Base-by-base conservation (phyloP, 2,113 vertebrate species). In the Tychaedon coryphoeus region DNA sequence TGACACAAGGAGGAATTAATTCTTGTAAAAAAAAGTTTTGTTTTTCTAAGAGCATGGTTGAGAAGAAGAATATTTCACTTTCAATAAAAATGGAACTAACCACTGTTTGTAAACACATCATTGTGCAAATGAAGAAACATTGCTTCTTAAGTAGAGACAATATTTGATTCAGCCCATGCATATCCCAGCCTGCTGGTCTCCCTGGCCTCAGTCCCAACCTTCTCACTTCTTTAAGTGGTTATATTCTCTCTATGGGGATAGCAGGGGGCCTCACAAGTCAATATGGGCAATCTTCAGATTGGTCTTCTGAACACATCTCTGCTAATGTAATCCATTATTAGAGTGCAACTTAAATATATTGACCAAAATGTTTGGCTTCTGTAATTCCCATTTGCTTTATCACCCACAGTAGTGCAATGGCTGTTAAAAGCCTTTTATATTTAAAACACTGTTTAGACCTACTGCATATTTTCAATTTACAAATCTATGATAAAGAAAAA, bases 241-340 rank as follows among this genome's bases (percentile, higher is more conserved):
- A 19, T 53, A 80, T 36, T 82, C 53, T 31, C 56, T 57, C 76
- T 72, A 24, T 7, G 33, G 43, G 40, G 31, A 70, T 10, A 75
- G 18, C n/a, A 47, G 42, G 16, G 45, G 18, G 24, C 36, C 61
- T 93, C 82, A 71, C 62, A 93, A 84, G 85, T 91, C 92, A 92
- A 74, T 75, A 80, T 0, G 6, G 91, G 88, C 90, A 92, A 57
- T 69, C 88, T 96, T 92, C 81, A 95, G 51, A 73, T 40, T 74
- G 34, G 40, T 75, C 92, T 95, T 76, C 65, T 78, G 76, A 96
- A 80, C 62, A 86, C 69, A 96, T 26, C 50, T 85, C 86, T 22
- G 7, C 61, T 77, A 82, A 74, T 40, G 70, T 61, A 95, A 96
- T 92, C 87, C 88, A 96, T 81, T 89, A 95, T 89, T 83, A 45